Evolutionary conservation across 37 sponge, comb jelly and placozoan species (phyloP).

Genomic region (Halisarca cf. caerulea): DNA sequence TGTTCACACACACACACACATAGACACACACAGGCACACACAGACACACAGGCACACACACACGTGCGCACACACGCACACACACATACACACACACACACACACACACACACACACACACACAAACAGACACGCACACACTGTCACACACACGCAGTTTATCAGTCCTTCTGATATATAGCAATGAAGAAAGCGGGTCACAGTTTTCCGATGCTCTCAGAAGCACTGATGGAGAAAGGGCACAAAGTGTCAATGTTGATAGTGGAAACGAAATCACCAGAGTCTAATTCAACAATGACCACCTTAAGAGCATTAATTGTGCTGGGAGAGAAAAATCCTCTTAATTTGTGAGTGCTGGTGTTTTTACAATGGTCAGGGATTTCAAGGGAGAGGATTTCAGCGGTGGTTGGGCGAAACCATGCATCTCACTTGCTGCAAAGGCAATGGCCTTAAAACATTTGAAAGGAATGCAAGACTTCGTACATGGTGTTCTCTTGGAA

Average conservation of each 20-base stretch:
- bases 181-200: constrained; percentile 27
- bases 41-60: too few species aligned
- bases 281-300: background rate
- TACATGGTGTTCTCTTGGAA: background rate
- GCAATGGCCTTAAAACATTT: background rate
- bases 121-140: too few species aligned
- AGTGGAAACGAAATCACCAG: background rate
- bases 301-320: background rate
- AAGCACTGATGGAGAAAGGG: constrained; percentile 48
- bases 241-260: constrained; percentile 51
- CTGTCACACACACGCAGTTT: too few species aligned
- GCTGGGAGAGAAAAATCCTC: background rate
- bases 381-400: too few species aligned
- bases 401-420: too few species aligned
- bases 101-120: too few species aligned
- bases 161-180: constrained; percentile 43
- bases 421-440: background rate
- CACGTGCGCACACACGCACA: too few species aligned
- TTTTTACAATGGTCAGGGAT: background rate
- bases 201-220: constrained; percentile 3
- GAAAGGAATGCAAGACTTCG: background rate
- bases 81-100: too few species aligned
- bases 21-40: too few species aligned
- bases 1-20: too few species aligned
- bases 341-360: background rate